Base-by-base conservation (phyloP, 1,140 invertebrate species). In the Acyrthosiphon pisum region DNA sequence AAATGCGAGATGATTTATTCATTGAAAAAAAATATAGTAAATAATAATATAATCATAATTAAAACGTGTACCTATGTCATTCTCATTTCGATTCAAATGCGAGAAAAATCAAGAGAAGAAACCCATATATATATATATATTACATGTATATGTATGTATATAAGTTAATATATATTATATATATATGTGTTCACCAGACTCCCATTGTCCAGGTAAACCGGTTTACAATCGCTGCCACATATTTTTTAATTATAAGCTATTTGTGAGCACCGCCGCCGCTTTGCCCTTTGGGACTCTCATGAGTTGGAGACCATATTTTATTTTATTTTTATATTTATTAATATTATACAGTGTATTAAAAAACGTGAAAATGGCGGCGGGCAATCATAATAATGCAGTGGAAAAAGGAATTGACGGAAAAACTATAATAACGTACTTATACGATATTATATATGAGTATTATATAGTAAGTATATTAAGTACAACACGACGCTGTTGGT, bases 231-330 rank as follows among this genome's bases (percentile, higher is more conserved):
- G 89, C 56, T 68, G 89, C 89, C 89, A 68, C 89, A 90, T 90
- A 90, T 90, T 90, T 90, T 90, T 90, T 90, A 90, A 90, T 90
- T 90, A 90, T 68, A 90, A 90, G 56, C 89, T 68, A 90, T 90
- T 90, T 90, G 53, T 68, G 89, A 90, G 50, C 87, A 50, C 48
- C 56, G 89, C 89, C 26, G 89, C 88, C 89, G 41, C 89, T 90
- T 41, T 90, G 53, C 89, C 89, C 26, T 90, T 90, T 90, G 89
- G 89, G 89, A 90, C 88, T 90, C 50, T 53, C 53, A 6, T 56
- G 26, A 90, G 37, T 90, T 60, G 89, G 89, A 90, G 53, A 90
- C 89, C 89, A 68, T 90, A 90, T 68, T 90, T 68, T 44, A 90
- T 90, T 90, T 88, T 50, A 88, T 86, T 46, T 89, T 26, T 56